These are phyloP conservation scores for Propsilocerus akamusi DNA, from an alignment of 1,140 invertebrate species.

Conservation along the genomic window DNA sequence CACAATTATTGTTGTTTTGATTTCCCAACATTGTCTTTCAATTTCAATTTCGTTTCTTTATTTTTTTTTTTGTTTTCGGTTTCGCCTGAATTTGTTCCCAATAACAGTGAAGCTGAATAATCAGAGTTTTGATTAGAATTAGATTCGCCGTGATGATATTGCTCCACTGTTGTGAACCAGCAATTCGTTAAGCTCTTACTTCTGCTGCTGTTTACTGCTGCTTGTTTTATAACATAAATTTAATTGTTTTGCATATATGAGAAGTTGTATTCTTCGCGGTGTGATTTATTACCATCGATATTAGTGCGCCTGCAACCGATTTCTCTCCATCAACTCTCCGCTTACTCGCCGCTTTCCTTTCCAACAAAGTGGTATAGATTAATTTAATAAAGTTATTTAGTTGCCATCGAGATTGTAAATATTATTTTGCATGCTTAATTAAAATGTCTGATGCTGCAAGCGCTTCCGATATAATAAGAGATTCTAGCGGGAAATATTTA, in stretches of 20 bases:
- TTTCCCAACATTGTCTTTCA: background rate
- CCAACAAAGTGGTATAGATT: too few relatives aligned
- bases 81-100: background rate
- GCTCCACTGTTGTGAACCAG: background rate
- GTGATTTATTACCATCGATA: background rate
- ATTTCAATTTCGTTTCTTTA: background rate
- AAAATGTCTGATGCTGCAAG: too few relatives aligned
- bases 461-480: too few relatives aligned
- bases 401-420: too few relatives aligned
- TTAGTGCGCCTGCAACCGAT: background rate
- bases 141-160: background rate
- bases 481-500: too few relatives aligned
- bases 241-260: background rate
- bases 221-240: background rate
- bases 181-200: background rate
- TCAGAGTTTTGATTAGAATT: slow-evolving; percentile 3
- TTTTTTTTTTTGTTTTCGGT: background rate
- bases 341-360: too few relatives aligned
- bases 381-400: too few relatives aligned
- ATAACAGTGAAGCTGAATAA: background rate
- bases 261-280: background rate
- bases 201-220: background rate
- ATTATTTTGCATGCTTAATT: too few relatives aligned
- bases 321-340: background rate
- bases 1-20: slow-evolving; percentile 1